phyloP scores from a whole-genome alignment of 2,888 invertebrate genomes.

The Troides oblongomaculatus region DNA sequence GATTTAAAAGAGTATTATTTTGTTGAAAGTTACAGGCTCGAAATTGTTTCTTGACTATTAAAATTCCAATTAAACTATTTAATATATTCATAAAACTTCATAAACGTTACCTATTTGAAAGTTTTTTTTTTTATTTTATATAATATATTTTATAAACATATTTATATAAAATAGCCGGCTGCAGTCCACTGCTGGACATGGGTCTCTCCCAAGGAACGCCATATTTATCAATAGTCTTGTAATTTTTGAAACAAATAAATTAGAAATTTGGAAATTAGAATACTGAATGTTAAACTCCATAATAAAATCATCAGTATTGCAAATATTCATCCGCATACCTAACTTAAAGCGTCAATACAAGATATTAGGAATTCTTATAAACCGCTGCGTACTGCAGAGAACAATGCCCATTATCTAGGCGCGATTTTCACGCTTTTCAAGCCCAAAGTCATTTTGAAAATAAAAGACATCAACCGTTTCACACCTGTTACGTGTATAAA shows the following conservation, averaged over 20 bases:
- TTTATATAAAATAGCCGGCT: too few relatives aligned
- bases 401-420: conserved; percentile 30
- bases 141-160: too few relatives aligned
- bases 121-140: too few relatives aligned
- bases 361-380: conserved; percentile 11
- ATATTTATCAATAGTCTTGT: too few relatives aligned
- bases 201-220: too few relatives aligned
- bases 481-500: conserved; percentile 23
- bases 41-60: too few relatives aligned
- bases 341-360: conserved; percentile 4
- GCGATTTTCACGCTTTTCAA: conserved; percentile 18
- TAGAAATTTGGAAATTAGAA: too few relatives aligned
- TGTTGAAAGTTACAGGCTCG: neutral
- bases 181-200: too few relatives aligned
- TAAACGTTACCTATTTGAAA: too few relatives aligned
- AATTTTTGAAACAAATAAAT: too few relatives aligned
- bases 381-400: conserved; percentile 14
- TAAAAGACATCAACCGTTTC: conserved; percentile 14
- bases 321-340: conserved; percentile 1
- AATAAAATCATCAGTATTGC: neutral
- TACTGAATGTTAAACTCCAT: neutral
- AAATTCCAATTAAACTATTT: too few relatives aligned
- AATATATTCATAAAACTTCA: too few relatives aligned
- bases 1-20: neutral
- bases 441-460: conserved; percentile 23